Evolutionary conservation across 2,113 vertebrate genomes (phyloP), one percentile per base, ranked within the genome.

Genomic region (Euleptes europaea): DNA sequence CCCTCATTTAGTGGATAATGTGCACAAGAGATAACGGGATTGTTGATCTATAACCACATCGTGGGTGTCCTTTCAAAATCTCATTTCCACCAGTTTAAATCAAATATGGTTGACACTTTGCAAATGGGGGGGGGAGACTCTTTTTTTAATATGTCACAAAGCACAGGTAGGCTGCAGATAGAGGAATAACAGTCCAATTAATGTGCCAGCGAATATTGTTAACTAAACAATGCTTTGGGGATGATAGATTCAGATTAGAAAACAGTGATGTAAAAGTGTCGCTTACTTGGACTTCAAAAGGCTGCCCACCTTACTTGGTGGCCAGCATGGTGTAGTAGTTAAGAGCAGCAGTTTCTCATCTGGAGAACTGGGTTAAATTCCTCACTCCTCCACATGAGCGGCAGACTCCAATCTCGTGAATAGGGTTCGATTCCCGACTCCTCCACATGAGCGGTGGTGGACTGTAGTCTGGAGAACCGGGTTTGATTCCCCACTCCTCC

Each of bases 1-100:
- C 28, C 82, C 74, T 42, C 78, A 72, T 51, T 92, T 91, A 91
- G 15, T 80, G 83, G 75, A 81, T 40, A 85, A 83, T 86, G 12
- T 74, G 90, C 81, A n/a, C 47, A 80, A 44, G 63, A 80, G 87
- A 44, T 66, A 38, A n/a, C 5, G 54, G 38, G 65, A 44, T 87
- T 79, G 70, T 60, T 81, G 63, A 40, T 38, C 69, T 0, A 54
- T 85, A 47, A 72, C 78, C 54, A 35, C 28, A 73, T 72, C 40
- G 28, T 71, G 31, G 63, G 65, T 71, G 23, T 33, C 91, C 40
- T 78, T 78, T 51, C 33, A 72, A 83, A 66, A 44, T 12, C 28
- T 78, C 71, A 26, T 88, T 65, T 92, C 84, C 42, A 74, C 7
- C 10, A 49, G 4, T 89, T 92, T 86, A 69, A 71, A 73, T 57